These are phyloP conservation scores for Tokudaia muenninki DNA, from an alignment of 2,797 vertebrate genomes.

Conservation along the genomic window DNA sequence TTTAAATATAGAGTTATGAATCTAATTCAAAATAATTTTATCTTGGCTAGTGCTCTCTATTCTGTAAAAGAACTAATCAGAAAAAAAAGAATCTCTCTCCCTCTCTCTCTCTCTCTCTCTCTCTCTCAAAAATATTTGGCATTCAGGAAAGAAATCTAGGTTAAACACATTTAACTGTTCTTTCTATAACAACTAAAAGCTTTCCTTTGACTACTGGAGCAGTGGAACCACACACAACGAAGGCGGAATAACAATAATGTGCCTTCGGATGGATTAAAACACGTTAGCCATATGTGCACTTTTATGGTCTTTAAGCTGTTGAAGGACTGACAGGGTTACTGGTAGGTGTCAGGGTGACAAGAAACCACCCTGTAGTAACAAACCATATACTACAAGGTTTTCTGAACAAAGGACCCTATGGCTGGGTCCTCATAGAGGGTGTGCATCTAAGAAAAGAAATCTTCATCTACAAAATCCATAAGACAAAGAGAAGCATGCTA, in stretches of 20 bases:
- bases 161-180: slow-evolving; percentile 66
- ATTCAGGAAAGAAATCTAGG: slow-evolving; percentile 63
- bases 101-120: slow-evolving; percentile 52
- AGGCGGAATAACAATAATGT: slow-evolving; percentile 4
- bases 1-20: slow-evolving; percentile 79
- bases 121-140: slow-evolving; percentile 56
- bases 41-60: slow-evolving; percentile 56
- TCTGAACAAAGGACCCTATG: background rate
- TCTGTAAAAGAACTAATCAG: slow-evolving; percentile 62
- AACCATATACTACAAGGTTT: background rate
- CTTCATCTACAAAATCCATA: background rate
- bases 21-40: slow-evolving; percentile 73
- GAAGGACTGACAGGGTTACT: background rate
- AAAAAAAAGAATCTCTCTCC: slow-evolving; percentile 55
- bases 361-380: background rate
- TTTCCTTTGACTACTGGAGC: slow-evolving; percentile 30
- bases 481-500: background rate
- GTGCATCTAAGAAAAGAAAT: slow-evolving; percentile 7
- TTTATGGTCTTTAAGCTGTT: background rate
- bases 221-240: slow-evolving; percentile 56
- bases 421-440: background rate
- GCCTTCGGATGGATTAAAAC: slow-evolving; percentile 2
- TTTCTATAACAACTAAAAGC: slow-evolving; percentile 69
- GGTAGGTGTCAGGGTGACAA: background rate
- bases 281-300: slow-evolving; percentile 32